Evolutionary conservation across 2,888 invertebrate genomes (phyloP), one percentile per base, ranked within the genome.

Genomic region (Ophonus ardosiacus): DNA sequence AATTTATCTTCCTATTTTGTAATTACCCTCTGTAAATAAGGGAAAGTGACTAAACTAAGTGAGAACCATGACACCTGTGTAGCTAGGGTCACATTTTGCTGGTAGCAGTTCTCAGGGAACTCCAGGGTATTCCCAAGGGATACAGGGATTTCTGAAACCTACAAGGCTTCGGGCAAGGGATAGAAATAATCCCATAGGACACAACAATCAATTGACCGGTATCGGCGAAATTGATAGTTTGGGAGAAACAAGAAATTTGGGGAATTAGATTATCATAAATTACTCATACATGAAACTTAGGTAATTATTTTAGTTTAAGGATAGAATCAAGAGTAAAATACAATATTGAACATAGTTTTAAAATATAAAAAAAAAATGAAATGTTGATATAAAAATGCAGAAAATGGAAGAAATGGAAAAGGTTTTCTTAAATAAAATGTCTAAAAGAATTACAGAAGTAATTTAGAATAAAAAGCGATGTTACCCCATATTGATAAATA

Each of bases 151-250:
- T 31, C 31, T 17, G 57, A n/a, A 7, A 18, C 61, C 61, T 31
- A 38, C 31, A 68, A n/a, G 15, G 15, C 68, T 38, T 40, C n/a
- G 38, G 40, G 38, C 38, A 15, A 68, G 40, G 68, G 68, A 31
- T 31, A 15, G 10, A 13, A 18, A n/a, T n/a, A 38, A n/a, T 68
- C 40, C 40, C 68, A 31, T 2, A 13, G 68, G 68, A 68, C 13
- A 68, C 40, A 68, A 68, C 40, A 68, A 40, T 68, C 68, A 31
- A 68, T 68, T 68, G n/a, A 7, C 4, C 68, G 68, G 31, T 68
- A 68, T 31, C 68, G 68, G 8, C 18, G 63, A 68, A 68, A 68
- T 68, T 68, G 68, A 68, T 68, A 68, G 31, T 21, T 51, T 51
- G 13, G 2, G 13, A 51, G 43, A 51, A 51, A 51, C 43, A 51